These are phyloP conservation scores for Brachyhypopomus occidentalis DNA, from an alignment of 2,113 vertebrate species.

Conservation along the genomic window DNA sequence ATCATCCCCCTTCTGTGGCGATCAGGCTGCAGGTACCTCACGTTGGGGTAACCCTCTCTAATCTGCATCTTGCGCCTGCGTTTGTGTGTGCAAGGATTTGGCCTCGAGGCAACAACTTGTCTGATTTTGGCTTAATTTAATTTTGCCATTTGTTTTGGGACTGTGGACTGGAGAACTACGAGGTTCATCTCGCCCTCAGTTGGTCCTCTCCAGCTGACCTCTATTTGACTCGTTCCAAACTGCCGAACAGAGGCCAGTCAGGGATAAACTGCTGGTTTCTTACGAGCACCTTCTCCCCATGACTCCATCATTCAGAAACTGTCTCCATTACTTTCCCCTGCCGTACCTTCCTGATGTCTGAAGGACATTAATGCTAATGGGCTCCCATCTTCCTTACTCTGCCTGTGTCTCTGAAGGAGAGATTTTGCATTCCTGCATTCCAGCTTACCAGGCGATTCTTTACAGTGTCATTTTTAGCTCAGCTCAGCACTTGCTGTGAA, in stretches of 20 bases:
- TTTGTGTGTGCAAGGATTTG: background rate
- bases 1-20: constrained; percentile 23
- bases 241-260: background rate
- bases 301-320: constrained; percentile 36
- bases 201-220: constrained; percentile 4
- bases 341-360: constrained; percentile 40
- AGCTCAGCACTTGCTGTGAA: constrained; percentile 48
- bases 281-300: background rate
- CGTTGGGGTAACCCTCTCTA: constrained; percentile 3
- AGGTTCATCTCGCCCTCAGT: background rate
- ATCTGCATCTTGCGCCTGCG: constrained; percentile 1
- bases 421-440: constrained; percentile 22
- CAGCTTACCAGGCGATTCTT: constrained; percentile 45
- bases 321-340: background rate
- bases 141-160: constrained; percentile 1
- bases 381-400: constrained; percentile 20
- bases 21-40: constrained; percentile 21
- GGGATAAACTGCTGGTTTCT: background rate
- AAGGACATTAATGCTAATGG: constrained; percentile 23
- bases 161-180: background rate
- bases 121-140: background rate
- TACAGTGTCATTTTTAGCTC: constrained; percentile 50
- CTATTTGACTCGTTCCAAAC: constrained; percentile 17
- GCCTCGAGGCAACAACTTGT: background rate
- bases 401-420: constrained; percentile 23